phyloP scores from a whole-genome alignment of 2,888 invertebrate species.

The Sussaba pulchella region DNA sequence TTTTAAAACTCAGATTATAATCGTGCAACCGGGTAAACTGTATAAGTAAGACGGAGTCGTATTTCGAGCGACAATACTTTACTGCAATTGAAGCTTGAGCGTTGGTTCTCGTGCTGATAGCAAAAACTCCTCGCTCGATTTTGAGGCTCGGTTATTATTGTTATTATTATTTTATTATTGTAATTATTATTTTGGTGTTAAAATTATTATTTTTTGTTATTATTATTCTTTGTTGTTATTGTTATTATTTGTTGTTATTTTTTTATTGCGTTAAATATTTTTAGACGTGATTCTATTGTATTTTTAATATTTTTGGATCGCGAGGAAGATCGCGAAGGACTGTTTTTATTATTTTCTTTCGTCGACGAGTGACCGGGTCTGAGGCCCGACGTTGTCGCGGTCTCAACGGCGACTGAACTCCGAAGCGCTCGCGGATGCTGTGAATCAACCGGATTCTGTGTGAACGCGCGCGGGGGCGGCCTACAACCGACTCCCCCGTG shows the following conservation, averaged over 20 bases:
- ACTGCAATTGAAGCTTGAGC: not conserved
- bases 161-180: no score
- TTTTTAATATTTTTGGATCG: conserved; percentile 24
- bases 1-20: no score
- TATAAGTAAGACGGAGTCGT: no score
- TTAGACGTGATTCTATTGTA: not conserved
- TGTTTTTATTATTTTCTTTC: conserved; percentile 12
- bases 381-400: conserved; percentile 81
- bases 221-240: not conserved
- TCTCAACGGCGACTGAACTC: conserved; percentile 83
- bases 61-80: no score
- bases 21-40: no score
- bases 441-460: conserved; percentile 69
- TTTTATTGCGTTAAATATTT: not conserved
- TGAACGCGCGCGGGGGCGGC: conserved; percentile 28
- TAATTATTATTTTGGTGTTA: no score
- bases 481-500: conserved; percentile 27
- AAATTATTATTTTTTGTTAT: no score
- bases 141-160: no score
- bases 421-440: conserved; percentile 80
- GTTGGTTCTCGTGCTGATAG: no score
- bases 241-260: not conserved
- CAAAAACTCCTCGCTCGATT: no score
- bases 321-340: conserved; percentile 46
- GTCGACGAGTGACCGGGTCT: conserved; percentile 68